phyloP scores from a whole-genome alignment of 2,888 invertebrate species.

The Ochropleura plecta region DNA sequence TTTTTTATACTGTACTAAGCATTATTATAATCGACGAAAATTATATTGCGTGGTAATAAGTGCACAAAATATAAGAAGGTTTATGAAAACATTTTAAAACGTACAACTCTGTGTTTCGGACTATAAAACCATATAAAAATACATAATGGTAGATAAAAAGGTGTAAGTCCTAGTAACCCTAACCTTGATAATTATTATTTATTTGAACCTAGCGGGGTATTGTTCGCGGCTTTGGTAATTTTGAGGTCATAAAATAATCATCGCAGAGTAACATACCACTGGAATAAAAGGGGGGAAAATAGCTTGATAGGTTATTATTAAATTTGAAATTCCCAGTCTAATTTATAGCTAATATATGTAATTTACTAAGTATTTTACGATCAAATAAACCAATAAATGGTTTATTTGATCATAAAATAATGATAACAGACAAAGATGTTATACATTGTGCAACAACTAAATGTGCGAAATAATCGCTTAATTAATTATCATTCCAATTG shows the following conservation, averaged over 20 bases:
- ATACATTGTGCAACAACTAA: background rate
- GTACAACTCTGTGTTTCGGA: background rate
- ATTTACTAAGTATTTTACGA: too few relatives aligned
- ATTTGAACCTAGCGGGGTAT: background rate
- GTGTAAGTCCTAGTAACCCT: slow-evolving; percentile 5
- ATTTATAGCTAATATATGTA: too few relatives aligned
- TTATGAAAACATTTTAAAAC: slow-evolving; percentile 14
- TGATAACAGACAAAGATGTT: background rate
- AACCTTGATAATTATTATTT: background rate
- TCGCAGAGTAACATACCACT: background rate
- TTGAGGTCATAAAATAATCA: background rate
- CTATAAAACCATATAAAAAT: slow-evolving; percentile 5
- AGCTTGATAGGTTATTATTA: too few relatives aligned
- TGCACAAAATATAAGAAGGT: slow-evolving; percentile 30
- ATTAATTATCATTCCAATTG: slow-evolving; percentile 11
- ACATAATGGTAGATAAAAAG: slow-evolving; percentile 14
- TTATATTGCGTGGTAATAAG: slow-evolving; percentile 13
- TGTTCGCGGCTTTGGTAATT: background rate
- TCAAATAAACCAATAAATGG: too few relatives aligned
- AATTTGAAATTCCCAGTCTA: too few relatives aligned
- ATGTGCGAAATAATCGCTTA: slow-evolving; percentile 11
- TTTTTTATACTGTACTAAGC: slow-evolving; percentile 24
- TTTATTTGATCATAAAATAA: background rate
- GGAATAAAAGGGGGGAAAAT: background rate
- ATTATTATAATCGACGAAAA: slow-evolving; percentile 13